Base-by-base conservation (phyloP, 2,113 vertebrate genomes). In the Paracanthobrama guichenoti region DNA sequence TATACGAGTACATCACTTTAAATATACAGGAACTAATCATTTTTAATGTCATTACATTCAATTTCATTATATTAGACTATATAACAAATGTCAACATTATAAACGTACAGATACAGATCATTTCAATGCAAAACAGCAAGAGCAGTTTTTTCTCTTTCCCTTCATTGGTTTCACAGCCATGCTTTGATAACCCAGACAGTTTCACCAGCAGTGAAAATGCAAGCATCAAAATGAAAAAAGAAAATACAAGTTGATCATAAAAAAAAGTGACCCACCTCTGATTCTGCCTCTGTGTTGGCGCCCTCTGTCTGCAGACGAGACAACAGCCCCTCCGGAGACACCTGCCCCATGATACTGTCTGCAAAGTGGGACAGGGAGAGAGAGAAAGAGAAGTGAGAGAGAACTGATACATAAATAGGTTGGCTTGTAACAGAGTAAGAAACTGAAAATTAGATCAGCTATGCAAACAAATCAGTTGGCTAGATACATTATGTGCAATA, bases 231-330 rank as follows among this genome's bases (percentile, higher is more conserved):
- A 67, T 55, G 6, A 4, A 53, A 2, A 50, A 53, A 57, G 20
- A 62, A 31, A 86, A 12, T 14, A 28, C 42, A 66, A 26, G 16
- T 1, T 28, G 1, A 53, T 31, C 26, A 78, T 24, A 0, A 39
- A 69, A 18, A 0, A 48, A 16, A 42, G 4, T 1, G 0, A 7
- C 93, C 93, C 55, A 98, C 97, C 96, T 99, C 97, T 0, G 97
- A 98, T 85, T 98, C 96, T 46, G 93, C 94, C 87, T 99, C 97
- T 0, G 96, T 95, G 87, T 94, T 97, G 91, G 95, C 90, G 89
- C 97, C 95, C 90, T 97, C 97, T 20, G 94, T 91, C 92, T 98
- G 96, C 82, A 99, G 93, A 48, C 96, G 95, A 86, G 95, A 94
- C 88, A 97, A 90, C 88, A 98, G 83, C 0, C 93, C 92, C 80